Evolutionary conservation across 1,140 invertebrate genomes (phyloP), one percentile per base, ranked within the genome.

Genomic region (Ridgeia piscesae): DNA sequence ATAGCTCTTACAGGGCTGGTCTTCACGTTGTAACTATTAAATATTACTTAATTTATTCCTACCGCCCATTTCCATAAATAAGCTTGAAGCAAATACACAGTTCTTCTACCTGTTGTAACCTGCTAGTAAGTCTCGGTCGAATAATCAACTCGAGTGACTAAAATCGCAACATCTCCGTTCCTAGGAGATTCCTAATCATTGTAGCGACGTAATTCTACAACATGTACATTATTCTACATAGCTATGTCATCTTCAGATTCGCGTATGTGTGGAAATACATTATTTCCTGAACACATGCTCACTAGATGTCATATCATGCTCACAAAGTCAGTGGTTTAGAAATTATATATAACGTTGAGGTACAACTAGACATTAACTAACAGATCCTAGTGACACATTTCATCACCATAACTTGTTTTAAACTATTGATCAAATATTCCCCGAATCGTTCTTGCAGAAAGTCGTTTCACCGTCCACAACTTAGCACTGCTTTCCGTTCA

Each of bases 61-160:
- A 77, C 58, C 11, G 58, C 58, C 58, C 58, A 77, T 77, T 77
- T 77, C 58, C 58, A 77, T 77, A 77, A 77, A 77, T 77, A 77
- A 77, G 58, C 58, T 77, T 77, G 58, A 77, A 77, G 58, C 58
- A 77, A 77, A 77, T 77, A 77, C 58, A 77, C 58, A 77, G 58
- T 77, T 77, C 17, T 8, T 77, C 58, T 77, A 77, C 58, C 58
- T 77, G 58, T 77, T 77, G 27, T 77, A 77, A 21, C 58, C 17
- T 77, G 27, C 58, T 77, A 77, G 58, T 6, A 77, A 21, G 2
- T 77, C 58, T 77, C 58, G 27, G 58, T 77, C 58, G 27, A 77
- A 77, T 77, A 77, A 14, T 77, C 17, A 21, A 77, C 58, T 77
- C 27, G 58, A 77, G 58, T 77, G 58, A 77, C 58, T 77, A 77